A percentile compares a stretch with the other conserved stretches of the same genome.
Evolutionary conservation across 2,113 vertebrate species (phyloP).

Genomic region (Tachycineta bicolor): DNA sequence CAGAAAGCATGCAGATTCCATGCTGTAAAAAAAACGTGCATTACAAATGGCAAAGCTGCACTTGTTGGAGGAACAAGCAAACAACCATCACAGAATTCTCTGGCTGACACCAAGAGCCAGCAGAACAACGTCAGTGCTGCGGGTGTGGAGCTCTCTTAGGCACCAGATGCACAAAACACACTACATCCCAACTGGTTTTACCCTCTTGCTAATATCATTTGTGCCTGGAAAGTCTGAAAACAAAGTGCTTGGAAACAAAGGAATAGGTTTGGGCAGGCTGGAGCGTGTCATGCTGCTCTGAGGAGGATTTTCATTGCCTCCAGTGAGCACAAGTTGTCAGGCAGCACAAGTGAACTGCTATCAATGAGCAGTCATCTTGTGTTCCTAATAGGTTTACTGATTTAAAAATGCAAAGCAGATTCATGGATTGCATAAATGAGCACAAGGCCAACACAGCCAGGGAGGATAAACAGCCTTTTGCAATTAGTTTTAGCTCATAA

Average conservation of each 20-base stretch:
- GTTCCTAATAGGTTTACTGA: not conserved
- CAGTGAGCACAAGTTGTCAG: fast-evolving
- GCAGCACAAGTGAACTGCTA: not conserved
- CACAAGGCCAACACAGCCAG: not conserved
- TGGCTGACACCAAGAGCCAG: not conserved
- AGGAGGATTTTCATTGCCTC: not conserved
- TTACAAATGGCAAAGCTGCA: not conserved
- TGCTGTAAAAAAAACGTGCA: not conserved
- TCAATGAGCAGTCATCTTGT: not conserved
- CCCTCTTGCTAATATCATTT: not conserved
- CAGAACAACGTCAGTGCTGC: not conserved
- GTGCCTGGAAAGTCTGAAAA: not conserved
- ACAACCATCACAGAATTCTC: not conserved
- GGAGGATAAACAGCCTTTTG: not conserved
- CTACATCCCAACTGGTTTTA: not conserved
- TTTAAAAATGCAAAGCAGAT: not conserved
- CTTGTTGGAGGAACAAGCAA: not conserved
- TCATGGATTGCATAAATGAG: not conserved
- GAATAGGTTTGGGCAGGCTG: not conserved
- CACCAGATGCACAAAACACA: not conserved
- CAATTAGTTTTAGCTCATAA: not conserved
- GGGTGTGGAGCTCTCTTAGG: not conserved
- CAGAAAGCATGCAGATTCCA: not conserved
- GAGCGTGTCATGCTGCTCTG: fast-evolving
- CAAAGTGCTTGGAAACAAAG: not conserved